A percentile compares a stretch with the other conserved stretches of the same genome.
Evolutionary conservation across 2,888 invertebrate genomes (phyloP).

Genomic region (Drosophila anomalata): DNA sequence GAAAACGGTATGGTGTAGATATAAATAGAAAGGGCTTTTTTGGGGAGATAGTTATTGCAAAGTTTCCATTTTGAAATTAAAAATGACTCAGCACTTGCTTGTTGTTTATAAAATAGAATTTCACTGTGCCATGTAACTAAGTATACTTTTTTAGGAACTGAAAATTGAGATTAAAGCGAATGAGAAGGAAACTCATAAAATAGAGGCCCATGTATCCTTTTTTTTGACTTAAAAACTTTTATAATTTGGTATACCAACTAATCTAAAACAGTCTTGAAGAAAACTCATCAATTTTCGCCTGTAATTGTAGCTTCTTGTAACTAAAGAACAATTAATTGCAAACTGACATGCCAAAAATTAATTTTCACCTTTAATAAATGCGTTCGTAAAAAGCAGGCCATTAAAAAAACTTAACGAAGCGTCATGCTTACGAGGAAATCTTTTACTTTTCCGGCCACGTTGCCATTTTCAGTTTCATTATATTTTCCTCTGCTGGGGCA

Average conservation of each 20-base stretch:
- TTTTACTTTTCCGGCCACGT: constrained; percentile 25
- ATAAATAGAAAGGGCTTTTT: too few species aligned
- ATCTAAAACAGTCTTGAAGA: not conserved
- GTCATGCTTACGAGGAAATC: constrained; percentile 44
- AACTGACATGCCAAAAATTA: constrained; percentile 73
- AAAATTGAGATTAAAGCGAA: too few species aligned
- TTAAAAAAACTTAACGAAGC: constrained; percentile 54
- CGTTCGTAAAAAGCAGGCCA: constrained; percentile 40
- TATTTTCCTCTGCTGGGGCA: constrained; percentile 28
- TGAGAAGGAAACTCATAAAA: too few species aligned
- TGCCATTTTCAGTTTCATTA: constrained; percentile 49
- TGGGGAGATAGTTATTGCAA: too few species aligned
- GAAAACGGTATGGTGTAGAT: not conserved
- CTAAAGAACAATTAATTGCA: constrained; percentile 54
- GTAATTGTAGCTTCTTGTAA: not conserved
- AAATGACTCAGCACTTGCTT: too few species aligned
- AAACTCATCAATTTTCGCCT: not conserved
- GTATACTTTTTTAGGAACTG: too few species aligned
- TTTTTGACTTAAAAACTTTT: not conserved
- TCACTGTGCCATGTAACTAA: too few species aligned
- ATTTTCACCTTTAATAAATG: constrained; percentile 57
- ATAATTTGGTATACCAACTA: not conserved
- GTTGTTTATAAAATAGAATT: too few species aligned
- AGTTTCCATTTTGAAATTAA: too few species aligned
- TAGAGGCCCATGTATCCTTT: too few species aligned